Conservation (phyloP, 2,888 invertebrate species). For the Brachyptera risi region DNA sequence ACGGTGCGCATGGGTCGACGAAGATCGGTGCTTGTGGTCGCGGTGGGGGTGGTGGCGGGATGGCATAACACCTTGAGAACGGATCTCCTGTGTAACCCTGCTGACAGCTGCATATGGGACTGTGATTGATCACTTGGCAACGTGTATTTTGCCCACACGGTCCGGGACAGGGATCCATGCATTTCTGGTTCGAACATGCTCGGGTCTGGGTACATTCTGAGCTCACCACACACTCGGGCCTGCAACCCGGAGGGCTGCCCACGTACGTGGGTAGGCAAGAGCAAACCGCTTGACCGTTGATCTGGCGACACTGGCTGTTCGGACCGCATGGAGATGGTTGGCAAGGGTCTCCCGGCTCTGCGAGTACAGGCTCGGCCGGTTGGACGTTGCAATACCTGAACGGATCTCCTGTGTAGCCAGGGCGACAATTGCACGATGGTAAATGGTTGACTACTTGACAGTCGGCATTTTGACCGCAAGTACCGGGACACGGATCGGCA, state of each 20-base stretch:
- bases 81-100: constrained; percentile 74
- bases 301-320: constrained; percentile 65
- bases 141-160: constrained; percentile 68
- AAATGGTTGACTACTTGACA: constrained; percentile 43
- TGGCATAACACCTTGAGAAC: constrained; percentile 60
- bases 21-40: constrained; percentile 41
- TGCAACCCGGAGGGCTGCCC: constrained; percentile 73
- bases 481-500: constrained; percentile 62
- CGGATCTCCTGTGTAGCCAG: constrained; percentile 44
- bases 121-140: constrained; percentile 68
- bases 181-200: constrained; percentile 70
- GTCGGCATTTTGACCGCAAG: constrained; percentile 42
- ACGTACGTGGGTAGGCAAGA: constrained; percentile 69
- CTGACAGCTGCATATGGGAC: constrained; percentile 67
- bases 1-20: constrained; percentile 38
- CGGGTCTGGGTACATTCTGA: constrained; percentile 64
- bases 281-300: constrained; percentile 66
- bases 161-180: constrained; percentile 57
- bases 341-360: constrained; percentile 47
- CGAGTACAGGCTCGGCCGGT: constrained; percentile 35
- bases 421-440: constrained; percentile 44
- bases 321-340: constrained; percentile 71
- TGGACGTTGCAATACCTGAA: constrained; percentile 38
- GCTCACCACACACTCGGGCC: constrained; percentile 67
- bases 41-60: constrained; percentile 41